Conservation (phyloP, 2,797 vertebrate species). For the Loriculus beryllinus region DNA sequence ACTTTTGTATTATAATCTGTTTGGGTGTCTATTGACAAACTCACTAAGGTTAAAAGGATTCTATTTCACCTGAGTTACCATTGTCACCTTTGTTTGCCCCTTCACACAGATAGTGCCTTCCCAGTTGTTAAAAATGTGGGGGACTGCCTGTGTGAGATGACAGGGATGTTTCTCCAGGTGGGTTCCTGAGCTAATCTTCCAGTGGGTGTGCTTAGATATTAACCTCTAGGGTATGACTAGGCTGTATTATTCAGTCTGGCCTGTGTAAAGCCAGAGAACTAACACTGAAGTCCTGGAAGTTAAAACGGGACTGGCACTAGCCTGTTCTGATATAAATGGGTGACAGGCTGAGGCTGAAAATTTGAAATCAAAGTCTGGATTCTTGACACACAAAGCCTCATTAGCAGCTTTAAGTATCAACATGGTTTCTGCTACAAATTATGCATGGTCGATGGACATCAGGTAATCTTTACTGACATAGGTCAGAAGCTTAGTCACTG, state of each 20-base stretch:
- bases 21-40: neutral
- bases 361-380: neutral
- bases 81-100: neutral
- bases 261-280: neutral
- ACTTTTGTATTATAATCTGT: neutral
- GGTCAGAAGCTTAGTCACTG: neutral
- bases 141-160: neutral
- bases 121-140: neutral
- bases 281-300: neutral
- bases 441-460: neutral
- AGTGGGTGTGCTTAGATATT: neutral
- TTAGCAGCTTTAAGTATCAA: neutral
- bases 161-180: neutral
- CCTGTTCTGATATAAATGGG: neutral
- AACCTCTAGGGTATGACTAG: accelerated
- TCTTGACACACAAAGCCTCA: neutral
- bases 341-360: neutral
- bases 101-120: neutral
- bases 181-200: neutral
- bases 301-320: neutral
- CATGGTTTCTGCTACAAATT: neutral
- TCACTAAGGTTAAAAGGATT: neutral
- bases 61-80: neutral
- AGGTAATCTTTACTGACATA: neutral
- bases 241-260: neutral